These are phyloP conservation scores for Haliclona indistincta DNA, from an alignment of 37 sponge, comb jelly and placozoan species.

Conservation along the genomic window DNA sequence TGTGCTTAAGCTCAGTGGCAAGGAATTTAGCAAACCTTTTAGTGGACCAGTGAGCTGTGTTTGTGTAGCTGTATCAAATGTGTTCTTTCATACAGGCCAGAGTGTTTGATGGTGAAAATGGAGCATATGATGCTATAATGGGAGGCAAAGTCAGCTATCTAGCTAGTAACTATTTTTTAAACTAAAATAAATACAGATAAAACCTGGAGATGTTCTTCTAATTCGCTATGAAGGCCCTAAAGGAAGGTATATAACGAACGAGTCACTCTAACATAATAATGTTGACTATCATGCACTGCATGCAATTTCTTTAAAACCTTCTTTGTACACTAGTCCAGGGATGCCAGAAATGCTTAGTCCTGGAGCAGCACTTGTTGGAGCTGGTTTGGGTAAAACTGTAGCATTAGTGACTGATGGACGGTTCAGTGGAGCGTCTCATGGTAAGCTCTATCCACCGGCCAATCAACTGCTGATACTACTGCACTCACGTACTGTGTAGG, in stretches of 20 bases:
- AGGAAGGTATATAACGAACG: conserved; percentile 54
- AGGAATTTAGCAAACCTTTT: conserved; percentile 60
- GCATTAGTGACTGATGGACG: conserved; percentile 75
- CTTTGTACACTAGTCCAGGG: conserved; percentile 55
- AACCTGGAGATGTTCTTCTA: conserved; percentile 66
- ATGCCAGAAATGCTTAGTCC: conserved; percentile 87
- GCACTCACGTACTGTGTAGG: too few relatives aligned
- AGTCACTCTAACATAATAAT: background rate
- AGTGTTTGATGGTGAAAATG: conserved; percentile 73
- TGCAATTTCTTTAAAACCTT: background rate
- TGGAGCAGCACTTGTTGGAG: conserved; percentile 73
- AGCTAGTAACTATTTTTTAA: background rate
- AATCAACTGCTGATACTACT: too few relatives aligned
- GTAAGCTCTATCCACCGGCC: too few relatives aligned
- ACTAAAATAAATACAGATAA: conserved; percentile 18
- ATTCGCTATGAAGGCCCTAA: conserved; percentile 79
- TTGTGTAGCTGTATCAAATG: background rate
- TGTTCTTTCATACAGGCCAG: conserved; percentile 36
- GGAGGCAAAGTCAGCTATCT: conserved; percentile 25
- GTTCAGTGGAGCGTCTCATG: conserved; percentile 80
- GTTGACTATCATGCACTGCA: background rate
- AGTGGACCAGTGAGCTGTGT: conserved; percentile 49
- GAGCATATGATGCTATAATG: conserved; percentile 73
- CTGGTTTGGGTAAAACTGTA: conserved; percentile 64
- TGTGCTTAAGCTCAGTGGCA: conserved; percentile 76